Evolutionary conservation across 2,113 vertebrate species (phyloP).

Genomic region (Peromyscus californicus): DNA sequence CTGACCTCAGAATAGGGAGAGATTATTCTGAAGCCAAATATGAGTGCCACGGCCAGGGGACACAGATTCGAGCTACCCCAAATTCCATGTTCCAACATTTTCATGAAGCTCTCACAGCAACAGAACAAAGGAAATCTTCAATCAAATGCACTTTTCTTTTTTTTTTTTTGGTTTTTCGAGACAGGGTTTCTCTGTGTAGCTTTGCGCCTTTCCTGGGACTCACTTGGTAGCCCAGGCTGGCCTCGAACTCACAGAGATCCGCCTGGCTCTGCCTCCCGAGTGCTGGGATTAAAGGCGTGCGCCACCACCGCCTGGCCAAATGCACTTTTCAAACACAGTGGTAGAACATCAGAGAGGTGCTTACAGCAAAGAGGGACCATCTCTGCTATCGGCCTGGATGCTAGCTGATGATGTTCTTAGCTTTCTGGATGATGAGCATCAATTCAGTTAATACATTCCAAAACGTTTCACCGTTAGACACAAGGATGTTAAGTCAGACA

Average conservation of each 20-base stretch:
- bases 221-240: too few species aligned
- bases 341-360: not conserved
- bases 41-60: too few species aligned
- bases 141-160: not conserved
- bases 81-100: not conserved
- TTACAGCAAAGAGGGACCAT: too few species aligned
- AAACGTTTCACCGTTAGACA: not conserved
- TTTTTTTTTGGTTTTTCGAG: too few species aligned
- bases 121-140: not conserved
- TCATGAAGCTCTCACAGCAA: not conserved
- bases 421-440: not conserved
- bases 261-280: too few species aligned
- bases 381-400: not conserved
- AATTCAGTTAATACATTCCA: not conserved
- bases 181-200: too few species aligned
- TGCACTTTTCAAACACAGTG: not conserved
- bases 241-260: too few species aligned
- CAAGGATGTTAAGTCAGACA: not conserved
- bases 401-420: too few species aligned
- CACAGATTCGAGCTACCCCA: not conserved
- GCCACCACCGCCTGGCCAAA: not conserved
- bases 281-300: too few species aligned
- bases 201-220: too few species aligned
- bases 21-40: not conserved
- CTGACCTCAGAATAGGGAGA: not conserved